Base-by-base conservation (phyloP, 2,888 invertebrate species). In the Mayetiola destructor region DNA sequence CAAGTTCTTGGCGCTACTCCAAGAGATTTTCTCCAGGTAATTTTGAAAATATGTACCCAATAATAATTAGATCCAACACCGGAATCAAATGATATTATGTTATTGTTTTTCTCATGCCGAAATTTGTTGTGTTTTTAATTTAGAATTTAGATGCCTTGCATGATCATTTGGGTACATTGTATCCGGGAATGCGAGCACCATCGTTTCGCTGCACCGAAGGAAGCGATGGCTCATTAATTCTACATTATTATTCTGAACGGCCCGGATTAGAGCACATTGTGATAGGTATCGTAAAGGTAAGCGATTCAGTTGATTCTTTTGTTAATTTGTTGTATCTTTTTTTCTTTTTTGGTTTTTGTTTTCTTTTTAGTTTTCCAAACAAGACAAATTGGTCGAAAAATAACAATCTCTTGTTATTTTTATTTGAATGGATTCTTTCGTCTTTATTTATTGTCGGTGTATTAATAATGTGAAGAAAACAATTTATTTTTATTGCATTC, bases 211-310 rank as follows among this genome's bases (percentile, higher is more conserved):
- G 95, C 72, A 92, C 92, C 0, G 93, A 93, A 66, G 82, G 84
- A 6, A 88, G 88, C 71, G 91, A 93, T 71, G 93, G 93, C 0
- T 88, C 87, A 1, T 75, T 94, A 32, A 79, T 94, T 37, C 79
- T 97, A 20, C 96, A 97, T 70, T 96, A 96, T 74, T 96, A 96
- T 72, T 94, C 95, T 0, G 93, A 94, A 64, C 80, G 95, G 61
- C 89, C 91, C 3, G 92, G 93, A 4, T 75, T 96, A 63, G 93
- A 96, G 69, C 87, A 92, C 66, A 95, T 96, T 67, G 95, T 96
- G 60, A 95, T 93, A 67, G 96, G 96, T 29, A 94, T 95, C 63
- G 94, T 97, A 2, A 92, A 93, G 83, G 92, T 90, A 74, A 66
- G 64, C 32, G 12, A 32, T 32, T 9, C 12, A 32, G 12, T 9